Base-by-base conservation (phyloP, 2,888 invertebrate species). In the Thysanoteuthis rhombus region DNA sequence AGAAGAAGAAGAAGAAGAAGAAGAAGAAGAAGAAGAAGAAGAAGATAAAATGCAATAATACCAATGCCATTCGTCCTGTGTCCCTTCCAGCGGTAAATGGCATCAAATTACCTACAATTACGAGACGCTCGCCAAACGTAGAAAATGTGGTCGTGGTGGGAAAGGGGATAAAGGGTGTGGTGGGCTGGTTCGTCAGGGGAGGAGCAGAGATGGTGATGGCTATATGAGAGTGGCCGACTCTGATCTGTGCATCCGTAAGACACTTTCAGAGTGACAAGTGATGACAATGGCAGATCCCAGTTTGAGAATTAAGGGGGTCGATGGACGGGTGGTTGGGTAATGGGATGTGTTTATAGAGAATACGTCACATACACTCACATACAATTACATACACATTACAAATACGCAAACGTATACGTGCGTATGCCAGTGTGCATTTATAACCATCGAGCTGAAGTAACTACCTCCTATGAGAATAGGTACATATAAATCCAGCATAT, bases 11-110 rank as follows among this genome's bases (percentile, higher is more conserved):
- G 6, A 28, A 25, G 52, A 52, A 52, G 22, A 25, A 75, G 75
- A 75, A n/a, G 75, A 16, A 75, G 75, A 75, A n/a, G n/a, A 75
- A n/a, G n/a, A n/a, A 75, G n/a, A 75, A 75, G 75, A 75, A 75
- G 75, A 16, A n/a, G 75, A 75, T 16, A 36, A 75, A 75, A 75
- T n/a, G 75, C 75, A 75, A 75, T 75, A 75, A 75, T 75, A 36
- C 75, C 75, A 75, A n/a, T 75, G 75, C n/a, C 75, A n/a, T 75
- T 75, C 75, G 75, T 75, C 75, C 75, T 75, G n/a, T 75, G 75
- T 75, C 75, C 75, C 75, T 75, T 75, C n/a, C 75, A 75, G 75
- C 75, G 75, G 75, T 75, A 75, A 75, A 75, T n/a, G n/a, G 75
- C 75, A 75, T 75, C 75, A 75, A 75, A 75, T 75, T 75, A 75